Conservation (phyloP, 2,888 invertebrate genomes). For the Zhengitettix transpicula region DNA sequence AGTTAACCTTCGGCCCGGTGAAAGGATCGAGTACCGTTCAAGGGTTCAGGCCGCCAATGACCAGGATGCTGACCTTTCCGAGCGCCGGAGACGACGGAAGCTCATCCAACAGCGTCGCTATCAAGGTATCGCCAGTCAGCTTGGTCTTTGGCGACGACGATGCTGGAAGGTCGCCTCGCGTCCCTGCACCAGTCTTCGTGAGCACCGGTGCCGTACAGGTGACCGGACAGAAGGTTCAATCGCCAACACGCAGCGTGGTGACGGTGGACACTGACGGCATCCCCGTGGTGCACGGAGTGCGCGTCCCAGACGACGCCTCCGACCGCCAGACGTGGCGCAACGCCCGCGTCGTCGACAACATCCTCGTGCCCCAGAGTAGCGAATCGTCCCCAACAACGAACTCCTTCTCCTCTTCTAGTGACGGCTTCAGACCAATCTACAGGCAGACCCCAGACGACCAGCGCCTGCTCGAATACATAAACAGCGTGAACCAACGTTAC, state of each 20-base stretch:
- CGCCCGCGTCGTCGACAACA: constrained; percentile 72
- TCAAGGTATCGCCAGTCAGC: background rate
- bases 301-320: constrained; percentile 70
- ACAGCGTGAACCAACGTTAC: constrained; percentile 8
- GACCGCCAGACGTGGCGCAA: constrained; percentile 76
- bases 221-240: background rate
- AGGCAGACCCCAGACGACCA: background rate
- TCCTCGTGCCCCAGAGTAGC: constrained; percentile 48
- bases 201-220: constrained; percentile 43
- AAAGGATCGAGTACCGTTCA: too few species aligned
- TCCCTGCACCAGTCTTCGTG: constrained; percentile 52
- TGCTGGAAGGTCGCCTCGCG: constrained; percentile 14
- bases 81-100: too few species aligned
- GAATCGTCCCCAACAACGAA: background rate
- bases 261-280: constrained; percentile 53
- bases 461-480: constrained; percentile 9
- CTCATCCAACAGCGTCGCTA: background rate
- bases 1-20: too few species aligned
- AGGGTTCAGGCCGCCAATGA: too few species aligned
- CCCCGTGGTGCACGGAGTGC: constrained; percentile 63
- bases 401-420: background rate
- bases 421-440: background rate
- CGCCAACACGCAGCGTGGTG: constrained; percentile 35
- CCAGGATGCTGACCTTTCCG: too few species aligned
- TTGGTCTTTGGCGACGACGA: constrained; percentile 15